Evolutionary conservation across 2,797 vertebrate genomes (phyloP).

Genomic region (Macroramphosus scolopax): DNA sequence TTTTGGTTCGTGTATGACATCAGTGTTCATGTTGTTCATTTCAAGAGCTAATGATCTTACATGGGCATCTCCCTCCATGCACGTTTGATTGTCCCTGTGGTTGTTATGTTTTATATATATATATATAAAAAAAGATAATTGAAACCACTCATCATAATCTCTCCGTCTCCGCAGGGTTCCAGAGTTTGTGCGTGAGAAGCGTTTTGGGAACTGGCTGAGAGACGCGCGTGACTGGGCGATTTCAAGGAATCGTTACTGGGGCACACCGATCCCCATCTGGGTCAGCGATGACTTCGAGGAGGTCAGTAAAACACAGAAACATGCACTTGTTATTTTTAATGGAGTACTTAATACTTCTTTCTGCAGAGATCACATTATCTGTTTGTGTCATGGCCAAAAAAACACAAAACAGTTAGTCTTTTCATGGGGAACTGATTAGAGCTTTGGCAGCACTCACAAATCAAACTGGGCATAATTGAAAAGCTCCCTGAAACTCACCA

Average conservation of each 20-base stretch:
- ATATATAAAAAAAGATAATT: no score
- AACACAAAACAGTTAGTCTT: constrained; percentile 32
- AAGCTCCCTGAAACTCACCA: constrained; percentile 32
- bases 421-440: constrained; percentile 3
- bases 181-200: constrained; percentile 93
- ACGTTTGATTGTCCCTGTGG: no score
- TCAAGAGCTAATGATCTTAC: no score
- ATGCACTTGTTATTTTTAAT: constrained; percentile 10
- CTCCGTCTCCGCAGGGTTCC: constrained; percentile 83
- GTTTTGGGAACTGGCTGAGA: constrained; percentile 97
- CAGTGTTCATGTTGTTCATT: no score
- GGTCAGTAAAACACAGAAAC: constrained; percentile 52
- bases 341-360: constrained; percentile 15
- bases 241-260: constrained; percentile 97
- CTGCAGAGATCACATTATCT: constrained; percentile 23
- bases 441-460: constrained; percentile 16
- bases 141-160: background rate
- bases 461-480: constrained; percentile 43
- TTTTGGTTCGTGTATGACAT: no score
- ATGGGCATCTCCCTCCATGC: no score
- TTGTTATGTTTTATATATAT: no score
- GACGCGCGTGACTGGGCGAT: constrained; percentile 95
- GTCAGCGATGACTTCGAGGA: constrained; percentile 88
- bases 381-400: constrained; percentile 38
- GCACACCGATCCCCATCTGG: constrained; percentile 96